These are phyloP conservation scores for Ginglymostoma cirratum DNA, from an alignment of 2,113 vertebrate genomes.

Conservation along the genomic window DNA sequence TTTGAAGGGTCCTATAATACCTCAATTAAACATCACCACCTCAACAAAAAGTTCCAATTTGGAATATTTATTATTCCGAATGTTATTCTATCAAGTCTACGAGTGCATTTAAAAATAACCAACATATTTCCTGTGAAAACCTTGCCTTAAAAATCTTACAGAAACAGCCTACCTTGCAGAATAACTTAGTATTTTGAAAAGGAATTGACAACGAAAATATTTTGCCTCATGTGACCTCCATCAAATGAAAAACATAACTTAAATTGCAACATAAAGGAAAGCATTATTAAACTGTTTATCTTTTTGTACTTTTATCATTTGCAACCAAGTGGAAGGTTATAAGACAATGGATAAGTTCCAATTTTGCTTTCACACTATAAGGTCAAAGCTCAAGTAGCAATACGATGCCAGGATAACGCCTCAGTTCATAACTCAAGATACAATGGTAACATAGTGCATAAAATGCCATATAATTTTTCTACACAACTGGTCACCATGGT, in stretches of 20 bases:
- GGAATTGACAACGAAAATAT: not conserved
- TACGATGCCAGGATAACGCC: not conserved
- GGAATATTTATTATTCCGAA: not conserved
- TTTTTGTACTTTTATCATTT: not conserved
- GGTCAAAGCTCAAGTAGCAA: not conserved
- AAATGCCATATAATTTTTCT: not conserved
- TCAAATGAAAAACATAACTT: not conserved
- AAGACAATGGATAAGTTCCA: not conserved
- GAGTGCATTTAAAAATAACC: not conserved
- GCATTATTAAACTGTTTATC: not conserved
- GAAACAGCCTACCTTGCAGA: not conserved
- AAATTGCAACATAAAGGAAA: not conserved
- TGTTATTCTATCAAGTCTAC: not conserved
- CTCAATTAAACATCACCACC: not conserved
- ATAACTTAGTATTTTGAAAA: not conserved
- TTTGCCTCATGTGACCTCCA: not conserved
- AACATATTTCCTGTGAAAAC: not conserved
- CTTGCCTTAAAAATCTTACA: not conserved
- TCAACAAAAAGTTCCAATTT: not conserved
- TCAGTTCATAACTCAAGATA: not conserved
- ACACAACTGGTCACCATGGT: not conserved
- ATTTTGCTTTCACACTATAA: not conserved
- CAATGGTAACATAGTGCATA: not conserved
- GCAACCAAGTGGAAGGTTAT: not conserved
- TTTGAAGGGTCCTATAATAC: not conserved